Evolutionary conservation across 2,888 invertebrate species (phyloP).

Genomic region (Apodemia mormo): DNA sequence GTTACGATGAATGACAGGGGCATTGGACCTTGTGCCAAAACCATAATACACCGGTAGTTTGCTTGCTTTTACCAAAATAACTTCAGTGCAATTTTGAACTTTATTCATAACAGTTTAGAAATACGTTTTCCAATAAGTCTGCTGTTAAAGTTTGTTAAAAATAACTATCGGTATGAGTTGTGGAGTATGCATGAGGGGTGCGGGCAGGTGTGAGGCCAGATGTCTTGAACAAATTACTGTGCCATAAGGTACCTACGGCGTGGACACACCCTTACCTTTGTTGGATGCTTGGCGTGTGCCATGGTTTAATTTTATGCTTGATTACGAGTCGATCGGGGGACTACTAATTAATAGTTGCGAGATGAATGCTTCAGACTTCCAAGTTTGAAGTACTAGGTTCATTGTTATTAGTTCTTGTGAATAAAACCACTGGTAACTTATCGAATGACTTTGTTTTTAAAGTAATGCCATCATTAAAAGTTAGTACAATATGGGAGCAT

Average conservation of each 20-base stretch:
- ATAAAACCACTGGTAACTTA: conserved; percentile 32
- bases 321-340: conserved; percentile 67
- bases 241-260: conserved; percentile 74
- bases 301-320: conserved; percentile 81
- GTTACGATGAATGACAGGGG: conserved; percentile 66
- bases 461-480: conserved; percentile 38
- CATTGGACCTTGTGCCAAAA: conserved; percentile 72
- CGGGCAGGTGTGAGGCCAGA: conserved; percentile 79
- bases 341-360: conserved; percentile 74
- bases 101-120: conserved; percentile 42
- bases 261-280: conserved; percentile 74
- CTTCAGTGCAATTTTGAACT: conserved; percentile 38
- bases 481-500: conserved; percentile 27
- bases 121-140: conserved; percentile 26
- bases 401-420: conserved; percentile 34
- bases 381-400: conserved; percentile 38
- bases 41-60: conserved; percentile 54
- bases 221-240: conserved; percentile 79
- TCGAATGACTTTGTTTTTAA: conserved; percentile 27
- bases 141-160: conserved; percentile 33
- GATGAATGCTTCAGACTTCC: conserved; percentile 52
- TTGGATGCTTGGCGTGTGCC: conserved; percentile 75
- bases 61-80: conserved; percentile 30
- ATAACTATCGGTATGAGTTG: conserved; percentile 54
- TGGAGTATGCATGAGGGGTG: conserved; percentile 48